These are phyloP conservation scores for Drosophila mercatorum DNA, from an alignment of 2,888 invertebrate species.

Conservation along the genomic window DNA sequence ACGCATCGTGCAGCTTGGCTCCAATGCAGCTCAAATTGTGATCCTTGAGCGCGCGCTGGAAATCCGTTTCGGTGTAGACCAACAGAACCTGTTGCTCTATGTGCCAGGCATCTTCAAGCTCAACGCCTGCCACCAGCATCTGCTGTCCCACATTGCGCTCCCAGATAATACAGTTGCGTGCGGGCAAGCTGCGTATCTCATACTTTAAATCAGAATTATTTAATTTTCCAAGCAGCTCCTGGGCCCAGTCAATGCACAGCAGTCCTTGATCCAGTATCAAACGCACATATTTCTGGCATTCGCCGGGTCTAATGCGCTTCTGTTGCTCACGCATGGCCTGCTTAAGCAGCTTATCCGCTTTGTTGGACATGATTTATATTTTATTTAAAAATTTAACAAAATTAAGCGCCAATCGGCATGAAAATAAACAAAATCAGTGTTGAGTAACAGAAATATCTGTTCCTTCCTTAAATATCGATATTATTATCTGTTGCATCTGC, in stretches of 20 bases:
- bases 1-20: slow-evolving; percentile 55
- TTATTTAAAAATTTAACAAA: background rate
- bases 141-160: slow-evolving; percentile 82
- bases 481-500: background rate
- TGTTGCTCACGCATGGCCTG: slow-evolving; percentile 81
- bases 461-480: background rate
- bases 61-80: slow-evolving; percentile 67
- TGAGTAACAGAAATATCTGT: background rate
- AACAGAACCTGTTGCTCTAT: slow-evolving; percentile 73
- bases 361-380: slow-evolving; percentile 54
- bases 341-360: slow-evolving; percentile 76
- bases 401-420: slow-evolving; percentile 22
- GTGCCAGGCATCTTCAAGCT: slow-evolving; percentile 68
- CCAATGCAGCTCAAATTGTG: slow-evolving; percentile 59
- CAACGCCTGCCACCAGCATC: slow-evolving; percentile 37
- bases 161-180: slow-evolving; percentile 79
- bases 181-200: slow-evolving; percentile 64
- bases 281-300: slow-evolving; percentile 82
- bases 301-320: slow-evolving; percentile 82
- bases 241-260: slow-evolving; percentile 52
- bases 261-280: slow-evolving; percentile 75
- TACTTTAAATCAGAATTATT: slow-evolving; percentile 67
- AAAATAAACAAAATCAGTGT: slow-evolving; percentile 13
- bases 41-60: slow-evolving; percentile 60
- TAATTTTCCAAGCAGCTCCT: slow-evolving; percentile 57